Evolutionary conservation across 2,797 vertebrate genomes (phyloP), one percentile per base, ranked within the genome.

Genomic region (Cichlasoma orientale): DNA sequence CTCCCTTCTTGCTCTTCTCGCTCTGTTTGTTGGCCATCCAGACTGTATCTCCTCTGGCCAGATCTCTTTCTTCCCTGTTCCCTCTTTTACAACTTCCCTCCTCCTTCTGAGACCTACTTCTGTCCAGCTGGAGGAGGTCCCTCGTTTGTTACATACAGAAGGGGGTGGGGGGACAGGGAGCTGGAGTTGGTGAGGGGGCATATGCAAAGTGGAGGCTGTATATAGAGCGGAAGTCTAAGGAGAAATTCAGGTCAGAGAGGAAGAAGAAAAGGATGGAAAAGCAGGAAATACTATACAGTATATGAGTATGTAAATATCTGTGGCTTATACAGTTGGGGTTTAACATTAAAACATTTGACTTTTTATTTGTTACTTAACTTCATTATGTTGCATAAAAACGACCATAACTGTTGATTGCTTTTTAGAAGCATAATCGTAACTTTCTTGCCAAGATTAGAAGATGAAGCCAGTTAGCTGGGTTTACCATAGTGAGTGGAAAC

Each of bases 101-200:
- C 77, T 86, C 90, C 88, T 81, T 83, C 84, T 0, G 84, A 94
- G 94, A 94, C 92, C 93, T 87, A 92, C 92, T 93, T 93, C 92
- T 94, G 92, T 93, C 93, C 92, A 79, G 74, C 71, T 85, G 82
- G 91, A 91, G 90, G 86, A 83, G 81, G 87, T 80, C 78, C 77
- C 87, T 89, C 90, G 93, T 95, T 94, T 85, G 93, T 95, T 90
- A 94, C 74, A 19, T 72, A 75, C 72, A 82, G 80, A 63, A 72
- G 66, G 44, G 75, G 21, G n/a, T 70, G 55, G 38, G 31, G 44
- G 14, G 29, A 27, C 69, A 21, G 68, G 59, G 61, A 47, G 61
- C 41, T 66, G 41, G 61, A 47, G 61, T 68, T 33, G 68, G 74
- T 16, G 21, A 57, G 41, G 23, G 21, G 44, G 56, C 25, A 76